Conservation (phyloP, 2,113 vertebrate genomes). For the Brienomyrus brachyistius region DNA sequence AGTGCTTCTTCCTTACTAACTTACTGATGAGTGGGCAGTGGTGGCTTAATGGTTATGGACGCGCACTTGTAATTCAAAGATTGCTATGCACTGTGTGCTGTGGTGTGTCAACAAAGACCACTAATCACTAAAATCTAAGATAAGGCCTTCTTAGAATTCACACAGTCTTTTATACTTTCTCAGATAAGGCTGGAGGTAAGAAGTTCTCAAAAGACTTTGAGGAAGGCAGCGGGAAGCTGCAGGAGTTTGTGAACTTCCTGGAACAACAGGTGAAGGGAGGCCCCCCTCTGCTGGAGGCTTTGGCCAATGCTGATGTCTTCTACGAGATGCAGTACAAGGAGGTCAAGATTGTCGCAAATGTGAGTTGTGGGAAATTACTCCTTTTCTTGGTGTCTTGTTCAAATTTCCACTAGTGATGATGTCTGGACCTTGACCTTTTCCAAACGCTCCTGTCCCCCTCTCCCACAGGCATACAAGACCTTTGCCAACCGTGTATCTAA, state of each 20-base stretch:
- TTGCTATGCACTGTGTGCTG: too few species aligned
- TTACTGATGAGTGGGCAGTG: background rate
- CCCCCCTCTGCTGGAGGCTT: conserved; percentile 76
- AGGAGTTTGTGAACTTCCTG: conserved; percentile 86
- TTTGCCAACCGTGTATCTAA: conserved; percentile 89
- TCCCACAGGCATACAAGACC: conserved; percentile 82
- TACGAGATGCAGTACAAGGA: conserved; percentile 97
- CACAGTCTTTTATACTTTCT: background rate
- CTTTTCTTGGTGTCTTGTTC: background rate
- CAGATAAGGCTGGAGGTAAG: conserved; percentile 94
- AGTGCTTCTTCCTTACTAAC: background rate
- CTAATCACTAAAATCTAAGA: too few species aligned
- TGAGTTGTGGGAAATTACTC: conserved; percentile 57
- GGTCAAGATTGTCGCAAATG: conserved; percentile 95
- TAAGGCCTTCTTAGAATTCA: background rate
- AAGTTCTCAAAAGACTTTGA: conserved; percentile 96
- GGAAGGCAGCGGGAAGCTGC: conserved; percentile 84
- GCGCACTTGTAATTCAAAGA: too few species aligned
- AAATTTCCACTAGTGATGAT: background rate
- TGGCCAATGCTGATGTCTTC: conserved; percentile 92
- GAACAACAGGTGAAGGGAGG: conserved; percentile 81
- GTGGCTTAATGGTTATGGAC: too few species aligned
- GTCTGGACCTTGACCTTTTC: background rate
- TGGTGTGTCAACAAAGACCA: too few species aligned
- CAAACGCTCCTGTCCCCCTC: background rate